Evolutionary conservation across 2,888 invertebrate genomes (phyloP), one percentile per base, ranked within the genome.

Genomic region (Drosophila nr. fundita): DNA sequence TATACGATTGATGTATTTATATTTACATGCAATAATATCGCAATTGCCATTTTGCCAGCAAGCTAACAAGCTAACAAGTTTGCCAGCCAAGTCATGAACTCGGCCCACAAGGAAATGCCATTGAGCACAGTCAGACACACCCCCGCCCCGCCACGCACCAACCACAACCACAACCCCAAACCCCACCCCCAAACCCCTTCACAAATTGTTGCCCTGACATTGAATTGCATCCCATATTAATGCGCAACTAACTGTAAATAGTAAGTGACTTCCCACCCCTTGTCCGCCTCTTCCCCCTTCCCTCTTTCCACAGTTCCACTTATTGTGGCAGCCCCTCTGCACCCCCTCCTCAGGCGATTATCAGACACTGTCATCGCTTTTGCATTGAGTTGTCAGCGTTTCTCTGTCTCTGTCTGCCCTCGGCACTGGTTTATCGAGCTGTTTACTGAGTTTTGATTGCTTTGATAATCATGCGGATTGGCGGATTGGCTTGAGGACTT

Each of bases 1-100:
- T 83, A 89, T 78, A 63, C 61, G 73, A 76, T 79, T 85, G 73
- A 74, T 76, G 80, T 71, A 86, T 76, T 36, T 2, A 7, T 27
- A 18, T 15, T 21, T 52, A 15, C 21, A 34, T 32, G 30, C 7
- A 21, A 32, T 52, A 21, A 52, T 32, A 18, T 21, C 0, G 80
- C 77, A 69, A 76, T 81, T 61, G 60, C 64, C 59, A 61, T 63
- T 24, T 24, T 24, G 73, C 62, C 59, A 72, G 50, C 64, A 29
- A 64, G 71, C 54, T 72, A 32, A 6, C 64, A 29, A 64, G 71
- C 54, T 72, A 32, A 6, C 73, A 34, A 62, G 64, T 55, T 68
- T 38, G 58, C 53, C 60, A 60, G 65, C 62, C 73, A 73, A 77
- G 68, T 78, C 63, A 61, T 78, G 75, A 75, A 70, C 70, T 67